Conservation (phyloP, 2,888 invertebrate genomes). For the Lepidonotus clava region DNA sequence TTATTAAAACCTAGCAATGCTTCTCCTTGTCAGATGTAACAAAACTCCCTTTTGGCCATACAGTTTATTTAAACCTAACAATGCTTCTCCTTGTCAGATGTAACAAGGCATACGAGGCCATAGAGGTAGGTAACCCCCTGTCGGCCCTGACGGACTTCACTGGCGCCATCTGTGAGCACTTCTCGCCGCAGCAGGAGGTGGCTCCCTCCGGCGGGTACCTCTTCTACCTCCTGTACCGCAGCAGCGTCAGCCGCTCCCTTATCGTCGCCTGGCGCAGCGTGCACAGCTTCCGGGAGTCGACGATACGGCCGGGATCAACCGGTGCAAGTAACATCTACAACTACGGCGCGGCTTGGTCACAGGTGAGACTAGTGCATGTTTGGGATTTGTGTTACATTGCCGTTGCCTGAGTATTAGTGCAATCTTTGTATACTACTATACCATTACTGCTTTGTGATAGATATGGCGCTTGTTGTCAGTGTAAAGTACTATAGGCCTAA, state of each 20-base stretch:
- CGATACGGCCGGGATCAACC: background rate
- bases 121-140: slow-evolving; percentile 73
- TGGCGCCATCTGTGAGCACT: slow-evolving; percentile 76
- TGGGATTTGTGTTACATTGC: too few relatives aligned
- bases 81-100: slow-evolving; percentile 71
- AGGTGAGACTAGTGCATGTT: too few relatives aligned
- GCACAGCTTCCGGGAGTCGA: slow-evolving; percentile 62
- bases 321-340: background rate
- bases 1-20: too few relatives aligned
- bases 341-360: background rate
- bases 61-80: too few relatives aligned
- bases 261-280: slow-evolving; percentile 75
- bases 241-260: slow-evolving; percentile 57
- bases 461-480: too few relatives aligned
- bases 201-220: slow-evolving; percentile 66
- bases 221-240: slow-evolving; percentile 74
- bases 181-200: slow-evolving; percentile 63
- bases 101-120: slow-evolving; percentile 76
- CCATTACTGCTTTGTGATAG: too few relatives aligned
- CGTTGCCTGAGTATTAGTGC: too few relatives aligned
- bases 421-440: too few relatives aligned
- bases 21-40: background rate
- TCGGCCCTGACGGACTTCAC: slow-evolving; percentile 76
- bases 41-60: background rate
- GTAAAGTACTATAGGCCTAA: too few relatives aligned